phyloP scores from a whole-genome alignment of 1,140 invertebrate genomes.

The Drosophila cardini region DNA sequence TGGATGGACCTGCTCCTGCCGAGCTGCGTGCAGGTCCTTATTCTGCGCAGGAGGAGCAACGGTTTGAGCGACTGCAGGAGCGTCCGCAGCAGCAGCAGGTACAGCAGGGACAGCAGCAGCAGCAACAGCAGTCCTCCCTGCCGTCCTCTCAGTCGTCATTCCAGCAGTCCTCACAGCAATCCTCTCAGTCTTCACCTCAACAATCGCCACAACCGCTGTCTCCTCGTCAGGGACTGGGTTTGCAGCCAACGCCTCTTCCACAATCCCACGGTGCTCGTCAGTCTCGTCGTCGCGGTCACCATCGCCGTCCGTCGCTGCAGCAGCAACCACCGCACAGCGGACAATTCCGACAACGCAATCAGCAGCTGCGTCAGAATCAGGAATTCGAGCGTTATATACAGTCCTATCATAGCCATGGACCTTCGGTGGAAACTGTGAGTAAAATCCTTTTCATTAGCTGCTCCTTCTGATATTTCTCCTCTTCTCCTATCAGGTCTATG shows the following conservation, averaged over 20 bases:
- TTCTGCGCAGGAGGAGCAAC: constrained; percentile 35
- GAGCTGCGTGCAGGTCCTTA: constrained; percentile 71
- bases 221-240: constrained; percentile 58
- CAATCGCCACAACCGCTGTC: constrained; percentile 47
- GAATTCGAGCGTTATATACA: constrained; percentile 82
- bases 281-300: constrained; percentile 55
- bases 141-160: constrained; percentile 7
- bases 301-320: constrained; percentile 51
- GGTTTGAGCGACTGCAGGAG: constrained; percentile 64
- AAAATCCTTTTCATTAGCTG: not conserved
- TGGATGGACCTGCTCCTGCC: constrained; percentile 70
- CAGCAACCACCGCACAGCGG: constrained; percentile 69
- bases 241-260: constrained; percentile 49
- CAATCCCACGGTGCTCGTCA: constrained; percentile 40
- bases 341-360: constrained; percentile 70
- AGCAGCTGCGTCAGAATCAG: constrained; percentile 77
- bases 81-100: constrained; percentile 41
- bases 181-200: too few relatives aligned
- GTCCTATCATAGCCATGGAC: constrained; percentile 77
- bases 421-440: constrained; percentile 80
- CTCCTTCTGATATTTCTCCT: constrained; percentile 4
- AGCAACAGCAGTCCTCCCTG: constrained; percentile 5
- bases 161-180: constrained; percentile 26
- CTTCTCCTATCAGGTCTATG: constrained; percentile 55
- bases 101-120: constrained; percentile 18